Conservation (phyloP, 2,797 vertebrate genomes). For the Urocyon cinereoargenteus region DNA sequence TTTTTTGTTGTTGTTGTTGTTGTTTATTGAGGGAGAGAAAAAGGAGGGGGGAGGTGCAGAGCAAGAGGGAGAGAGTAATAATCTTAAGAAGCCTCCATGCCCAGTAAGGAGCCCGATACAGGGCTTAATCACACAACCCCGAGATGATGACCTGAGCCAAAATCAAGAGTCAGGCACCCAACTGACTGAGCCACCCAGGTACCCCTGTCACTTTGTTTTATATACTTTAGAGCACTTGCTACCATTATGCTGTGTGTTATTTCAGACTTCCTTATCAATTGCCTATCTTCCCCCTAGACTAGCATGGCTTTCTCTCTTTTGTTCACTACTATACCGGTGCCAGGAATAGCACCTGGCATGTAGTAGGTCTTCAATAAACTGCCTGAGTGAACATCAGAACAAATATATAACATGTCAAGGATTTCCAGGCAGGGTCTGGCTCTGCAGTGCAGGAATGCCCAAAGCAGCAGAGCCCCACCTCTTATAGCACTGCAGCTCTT, state of each 20-base stretch:
- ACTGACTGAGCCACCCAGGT: background rate
- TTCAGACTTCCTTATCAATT: background rate
- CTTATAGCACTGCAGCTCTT: conserved; percentile 96
- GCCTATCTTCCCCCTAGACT: background rate
- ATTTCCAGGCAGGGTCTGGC: background rate
- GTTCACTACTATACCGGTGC: background rate
- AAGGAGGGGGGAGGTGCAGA: background rate
- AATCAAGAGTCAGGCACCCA: background rate
- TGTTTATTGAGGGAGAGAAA: background rate
- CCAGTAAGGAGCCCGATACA: background rate
- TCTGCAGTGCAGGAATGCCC: rapidly evolving
- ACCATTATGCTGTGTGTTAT: background rate
- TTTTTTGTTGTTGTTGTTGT: background rate
- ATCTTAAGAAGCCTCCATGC: background rate
- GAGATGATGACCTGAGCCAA: background rate
- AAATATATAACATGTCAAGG: rapidly evolving
- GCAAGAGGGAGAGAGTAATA: background rate
- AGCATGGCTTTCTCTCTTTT: background rate
- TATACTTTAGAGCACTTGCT: background rate
- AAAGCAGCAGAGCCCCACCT: conserved; percentile 86
- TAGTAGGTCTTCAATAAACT: rapidly evolving
- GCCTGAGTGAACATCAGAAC: rapidly evolving
- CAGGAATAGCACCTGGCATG: background rate
- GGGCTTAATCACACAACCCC: background rate
- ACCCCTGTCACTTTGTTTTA: background rate